Conservation (phyloP, 2,113 vertebrate genomes). For the Haemorhous mexicanus region DNA sequence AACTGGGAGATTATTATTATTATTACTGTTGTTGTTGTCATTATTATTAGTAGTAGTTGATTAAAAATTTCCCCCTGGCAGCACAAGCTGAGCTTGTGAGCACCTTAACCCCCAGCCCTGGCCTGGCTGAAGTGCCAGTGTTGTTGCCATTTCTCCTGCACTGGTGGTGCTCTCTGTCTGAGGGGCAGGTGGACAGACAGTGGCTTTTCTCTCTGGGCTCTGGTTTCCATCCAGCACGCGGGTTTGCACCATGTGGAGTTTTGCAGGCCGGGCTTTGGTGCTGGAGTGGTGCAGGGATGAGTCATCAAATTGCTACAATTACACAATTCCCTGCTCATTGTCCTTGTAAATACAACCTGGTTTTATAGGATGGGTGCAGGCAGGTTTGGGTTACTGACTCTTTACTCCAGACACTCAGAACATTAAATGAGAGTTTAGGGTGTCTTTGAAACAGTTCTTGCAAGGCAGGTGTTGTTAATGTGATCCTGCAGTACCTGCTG, state of each 20-base stretch:
- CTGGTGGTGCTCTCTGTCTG: neutral
- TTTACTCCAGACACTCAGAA: neutral
- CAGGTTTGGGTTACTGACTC: neutral
- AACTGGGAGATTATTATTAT: no score
- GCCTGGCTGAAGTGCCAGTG: neutral
- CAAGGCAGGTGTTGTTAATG: neutral
- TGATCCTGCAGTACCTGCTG: neutral
- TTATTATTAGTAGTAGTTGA: neutral
- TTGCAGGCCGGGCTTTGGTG: neutral
- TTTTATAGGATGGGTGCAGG: neutral
- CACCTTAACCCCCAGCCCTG: neutral
- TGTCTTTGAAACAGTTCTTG: neutral
- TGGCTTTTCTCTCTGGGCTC: neutral
- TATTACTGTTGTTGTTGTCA: neutral
- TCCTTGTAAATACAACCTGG: neutral
- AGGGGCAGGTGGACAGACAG: neutral
- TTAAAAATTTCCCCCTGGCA: neutral
- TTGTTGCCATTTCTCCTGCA: neutral
- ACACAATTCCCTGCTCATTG: neutral
- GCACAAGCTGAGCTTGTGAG: neutral
- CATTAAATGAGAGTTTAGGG: neutral
- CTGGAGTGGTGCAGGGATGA: conserved; percentile 18
- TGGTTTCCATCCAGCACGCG: neutral
- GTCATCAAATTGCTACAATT: neutral
- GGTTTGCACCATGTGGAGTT: neutral